phyloP scores from a whole-genome alignment of 2,888 invertebrate genomes.

The Drosophila setosimentum region DNA sequence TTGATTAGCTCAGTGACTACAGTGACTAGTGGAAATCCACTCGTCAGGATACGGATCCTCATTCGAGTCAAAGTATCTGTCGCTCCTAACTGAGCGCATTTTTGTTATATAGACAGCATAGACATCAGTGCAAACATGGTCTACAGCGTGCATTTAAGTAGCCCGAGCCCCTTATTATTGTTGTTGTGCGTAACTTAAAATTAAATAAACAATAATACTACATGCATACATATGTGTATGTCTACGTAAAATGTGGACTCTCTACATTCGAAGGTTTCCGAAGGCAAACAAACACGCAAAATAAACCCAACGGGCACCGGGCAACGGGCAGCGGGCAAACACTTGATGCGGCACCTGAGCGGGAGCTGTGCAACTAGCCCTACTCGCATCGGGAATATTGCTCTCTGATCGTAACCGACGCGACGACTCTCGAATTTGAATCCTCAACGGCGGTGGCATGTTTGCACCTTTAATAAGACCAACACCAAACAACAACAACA shows the following conservation, averaged over 20 bases:
- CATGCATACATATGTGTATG: conserved; percentile 8
- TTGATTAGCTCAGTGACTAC: conserved; percentile 69
- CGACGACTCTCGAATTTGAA: conserved; percentile 48
- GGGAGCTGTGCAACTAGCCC: conserved; percentile 18
- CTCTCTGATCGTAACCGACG: conserved; percentile 75
- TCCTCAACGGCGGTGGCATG: conserved; percentile 78
- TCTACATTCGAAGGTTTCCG: conserved; percentile 61
- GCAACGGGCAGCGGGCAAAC: conserved; percentile 51
- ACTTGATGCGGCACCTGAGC: conserved; percentile 59
- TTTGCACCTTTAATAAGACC: conserved; percentile 82
- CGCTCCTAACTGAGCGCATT: conserved; percentile 17
- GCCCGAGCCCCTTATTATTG: conserved; percentile 48
- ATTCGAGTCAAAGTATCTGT: conserved; percentile 64
- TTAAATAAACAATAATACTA: conserved; percentile 66
- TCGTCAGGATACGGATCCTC: conserved; percentile 57
- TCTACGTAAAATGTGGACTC: conserved; percentile 50
- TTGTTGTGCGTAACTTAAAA: conserved; percentile 69
- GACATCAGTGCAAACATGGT: conserved; percentile 55
- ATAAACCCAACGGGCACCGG: conserved; percentile 63
- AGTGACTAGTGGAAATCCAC: conserved; percentile 58
- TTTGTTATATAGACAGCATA: conserved; percentile 12
- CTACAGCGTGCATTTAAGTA: conserved; percentile 36
- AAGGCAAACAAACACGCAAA: conserved; percentile 69
- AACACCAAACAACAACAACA: conserved; percentile 44
- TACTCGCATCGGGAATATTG: background rate